Percentiles rank a stretch among this genome's conserved stretches.
Evolutionary conservation across 2,113 vertebrate genomes (phyloP).

Genomic region (Pseudorectes ferrugineus): DNA sequence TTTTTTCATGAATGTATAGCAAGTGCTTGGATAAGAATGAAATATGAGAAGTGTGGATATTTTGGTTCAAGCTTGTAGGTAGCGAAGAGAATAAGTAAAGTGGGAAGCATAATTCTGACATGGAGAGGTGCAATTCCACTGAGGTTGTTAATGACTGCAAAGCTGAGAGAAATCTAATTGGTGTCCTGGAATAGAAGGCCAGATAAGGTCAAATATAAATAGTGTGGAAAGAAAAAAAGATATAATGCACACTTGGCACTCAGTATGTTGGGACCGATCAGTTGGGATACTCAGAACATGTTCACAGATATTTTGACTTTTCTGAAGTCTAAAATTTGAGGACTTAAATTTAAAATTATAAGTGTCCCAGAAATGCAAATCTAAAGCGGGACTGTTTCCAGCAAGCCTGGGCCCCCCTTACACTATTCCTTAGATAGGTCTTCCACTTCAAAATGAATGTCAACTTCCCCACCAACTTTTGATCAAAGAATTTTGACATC

Average conservation of each 20-base stretch:
- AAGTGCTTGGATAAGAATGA: background rate
- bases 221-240: background rate
- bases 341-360: background rate
- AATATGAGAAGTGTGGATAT: background rate
- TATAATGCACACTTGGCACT: background rate
- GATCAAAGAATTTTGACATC: background rate
- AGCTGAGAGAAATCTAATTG: background rate
- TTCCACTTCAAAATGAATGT: background rate
- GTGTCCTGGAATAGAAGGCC: background rate
- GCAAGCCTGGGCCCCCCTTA: background rate
- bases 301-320: background rate
- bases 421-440: background rate
- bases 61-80: background rate
- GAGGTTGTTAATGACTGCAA: background rate
- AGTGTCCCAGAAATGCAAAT: background rate
- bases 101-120: background rate
- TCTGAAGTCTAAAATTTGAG: background rate
- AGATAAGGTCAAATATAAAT: background rate
- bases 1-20: background rate
- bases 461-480: background rate
- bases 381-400: background rate
- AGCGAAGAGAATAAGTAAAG: background rate
- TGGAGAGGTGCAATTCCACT: background rate
- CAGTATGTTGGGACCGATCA: background rate
- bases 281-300: background rate